Percentiles rank a stretch among this genome's conserved stretches.
phyloP scores from a whole-genome alignment of 2,797 vertebrate species.

The Iguana delicatissima region DNA sequence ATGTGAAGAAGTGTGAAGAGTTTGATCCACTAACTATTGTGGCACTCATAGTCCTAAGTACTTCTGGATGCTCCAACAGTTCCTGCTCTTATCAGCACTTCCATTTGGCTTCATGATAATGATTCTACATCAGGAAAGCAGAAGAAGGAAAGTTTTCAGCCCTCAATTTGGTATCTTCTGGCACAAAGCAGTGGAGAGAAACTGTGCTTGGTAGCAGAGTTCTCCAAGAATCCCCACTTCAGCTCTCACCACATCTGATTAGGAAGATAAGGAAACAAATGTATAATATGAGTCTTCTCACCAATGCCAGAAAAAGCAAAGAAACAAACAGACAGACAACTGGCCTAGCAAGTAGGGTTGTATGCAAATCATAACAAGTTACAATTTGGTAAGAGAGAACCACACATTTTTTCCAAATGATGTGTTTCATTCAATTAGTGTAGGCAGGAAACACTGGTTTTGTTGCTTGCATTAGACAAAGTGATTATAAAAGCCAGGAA shows the following conservation, averaged over 20 bases:
- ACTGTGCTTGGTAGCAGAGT: too few relatives aligned
- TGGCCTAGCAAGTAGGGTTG: neutral
- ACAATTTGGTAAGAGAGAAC: neutral
- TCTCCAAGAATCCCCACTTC: neutral
- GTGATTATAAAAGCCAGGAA: neutral
- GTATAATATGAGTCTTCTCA: neutral
- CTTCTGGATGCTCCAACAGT: neutral
- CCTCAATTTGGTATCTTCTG: too few relatives aligned
- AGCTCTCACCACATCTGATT: neutral
- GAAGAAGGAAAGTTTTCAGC: neutral
- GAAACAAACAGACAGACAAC: neutral
- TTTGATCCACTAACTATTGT: too few relatives aligned
- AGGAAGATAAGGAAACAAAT: neutral
- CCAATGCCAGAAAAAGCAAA: neutral
- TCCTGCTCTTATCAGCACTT: neutral
- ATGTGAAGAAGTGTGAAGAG: too few relatives aligned
- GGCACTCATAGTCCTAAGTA: too few relatives aligned
- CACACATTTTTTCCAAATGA: neutral
- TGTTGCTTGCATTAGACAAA: neutral
- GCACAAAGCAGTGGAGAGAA: too few relatives aligned
- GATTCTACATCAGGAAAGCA: neutral
- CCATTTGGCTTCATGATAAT: neutral
- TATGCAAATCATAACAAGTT: neutral
- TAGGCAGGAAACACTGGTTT: neutral
- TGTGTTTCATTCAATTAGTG: neutral